Base-by-base conservation (phyloP, 2,888 invertebrate genomes). In the Dolichopus griseipennis region DNA sequence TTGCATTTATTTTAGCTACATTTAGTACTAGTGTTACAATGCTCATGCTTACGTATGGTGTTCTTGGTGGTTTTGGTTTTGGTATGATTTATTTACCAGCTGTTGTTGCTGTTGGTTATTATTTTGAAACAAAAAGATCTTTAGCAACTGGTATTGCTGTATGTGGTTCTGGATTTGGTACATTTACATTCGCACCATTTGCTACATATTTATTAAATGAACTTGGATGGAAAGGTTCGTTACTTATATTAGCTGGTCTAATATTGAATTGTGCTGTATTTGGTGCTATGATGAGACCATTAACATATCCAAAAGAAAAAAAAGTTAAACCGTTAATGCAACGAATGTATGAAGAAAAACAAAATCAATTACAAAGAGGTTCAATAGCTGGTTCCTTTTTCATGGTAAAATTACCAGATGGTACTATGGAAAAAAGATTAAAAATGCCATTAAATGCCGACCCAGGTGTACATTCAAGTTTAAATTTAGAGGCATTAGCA, bases 31-130 rank as follows among this genome's bases (percentile, higher is more conserved):
- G 90, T 74, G 90, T 97, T 70, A 89, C 90, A 75, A 87, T 92
- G 83, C 88, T 98, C 78, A 97, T 97, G 90, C 76, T 97, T 73
- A 90, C 92, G 1, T 97, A 97, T 78, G 97, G 97, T 67, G 85
- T 95, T 68, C 82, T 97, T 76, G 97, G 97, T 83, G 98, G 95
- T 72, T 88, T 95, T 74, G 95, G 95, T 27, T 93, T 95, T 78
- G 95, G 95, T 71, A 87, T 95, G 84, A 93, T 95, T 76, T 96
- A 95, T 82, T 85, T 98, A 65, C 97, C 97, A 0, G 97, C 97
- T 2, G 97, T 98, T 61, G 97, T 97, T 15, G 94, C 94, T 68
- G 97, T 97, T 34, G 95, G 96, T 8, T 96, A 96, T 83, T 97
- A 97, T 84, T 98, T 98, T 83, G 97, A 97, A 83, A 93, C 95